Percentiles rank a stretch among this genome's conserved stretches.
Conservation (phyloP, 2,888 invertebrate species). For the Perdita meconis region DNA sequence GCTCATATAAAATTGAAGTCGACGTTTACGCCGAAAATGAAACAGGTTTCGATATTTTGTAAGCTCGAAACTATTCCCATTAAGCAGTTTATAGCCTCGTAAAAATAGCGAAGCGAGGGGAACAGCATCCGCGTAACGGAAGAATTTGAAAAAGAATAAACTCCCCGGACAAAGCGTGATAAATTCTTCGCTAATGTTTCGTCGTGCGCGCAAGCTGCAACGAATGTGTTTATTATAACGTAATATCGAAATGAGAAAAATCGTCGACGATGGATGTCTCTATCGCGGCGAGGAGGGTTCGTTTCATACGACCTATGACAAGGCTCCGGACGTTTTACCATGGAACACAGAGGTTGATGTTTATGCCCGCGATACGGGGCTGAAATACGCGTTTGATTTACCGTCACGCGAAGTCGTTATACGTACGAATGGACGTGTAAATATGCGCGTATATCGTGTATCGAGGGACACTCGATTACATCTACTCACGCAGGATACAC, state of each 20-base stretch:
- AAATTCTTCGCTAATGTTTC: not conserved
- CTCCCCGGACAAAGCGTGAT: not conserved
- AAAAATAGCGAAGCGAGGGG: no score
- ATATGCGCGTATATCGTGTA: conserved; percentile 46
- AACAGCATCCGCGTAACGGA: not conserved
- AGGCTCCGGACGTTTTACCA: conserved; percentile 15
- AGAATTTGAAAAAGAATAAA: not conserved
- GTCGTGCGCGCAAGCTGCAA: not conserved
- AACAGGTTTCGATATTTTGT: not conserved
- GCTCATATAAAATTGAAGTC: not conserved
- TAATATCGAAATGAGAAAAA: not conserved
- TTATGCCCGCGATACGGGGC: conserved; percentile 20
- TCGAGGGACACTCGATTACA: conserved; percentile 73
- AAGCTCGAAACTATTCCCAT: not conserved
- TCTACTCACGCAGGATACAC: conserved; percentile 50
- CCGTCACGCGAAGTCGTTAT: conserved; percentile 64
- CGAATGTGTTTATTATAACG: not conserved
- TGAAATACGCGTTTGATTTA: conserved; percentile 45
- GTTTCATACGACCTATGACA: conserved; percentile 45
- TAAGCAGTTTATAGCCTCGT: not conserved
- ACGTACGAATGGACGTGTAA: conserved; percentile 41
- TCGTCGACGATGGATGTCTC: conserved; percentile 9
- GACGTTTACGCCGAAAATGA: not conserved
- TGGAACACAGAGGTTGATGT: conserved; percentile 31
- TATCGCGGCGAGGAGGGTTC: not conserved